phyloP scores from a whole-genome alignment of 2,113 vertebrate genomes.

The Orientallactaga bullata region DNA sequence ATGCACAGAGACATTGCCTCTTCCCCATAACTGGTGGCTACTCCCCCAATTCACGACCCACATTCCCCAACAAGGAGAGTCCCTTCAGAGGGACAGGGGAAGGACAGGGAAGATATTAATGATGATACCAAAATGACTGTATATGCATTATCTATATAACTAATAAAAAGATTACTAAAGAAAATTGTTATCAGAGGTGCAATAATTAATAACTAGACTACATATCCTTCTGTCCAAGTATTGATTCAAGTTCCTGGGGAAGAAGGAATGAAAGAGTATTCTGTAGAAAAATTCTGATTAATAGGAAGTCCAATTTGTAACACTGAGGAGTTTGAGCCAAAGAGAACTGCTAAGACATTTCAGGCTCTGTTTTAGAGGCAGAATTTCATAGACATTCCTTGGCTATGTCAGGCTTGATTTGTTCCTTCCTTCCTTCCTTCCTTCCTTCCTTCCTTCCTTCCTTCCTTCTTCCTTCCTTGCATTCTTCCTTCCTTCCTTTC shows the following conservation, averaged over 20 bases:
- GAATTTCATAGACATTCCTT: not conserved
- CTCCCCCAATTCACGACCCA: too few species aligned
- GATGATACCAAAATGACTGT: too few species aligned
- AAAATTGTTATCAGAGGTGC: not conserved
- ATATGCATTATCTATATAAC: too few species aligned
- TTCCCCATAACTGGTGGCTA: too few species aligned
- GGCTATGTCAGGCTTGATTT: not conserved
- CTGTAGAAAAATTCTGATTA: not conserved
- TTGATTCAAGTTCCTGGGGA: not conserved
- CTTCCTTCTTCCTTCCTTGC: not conserved
- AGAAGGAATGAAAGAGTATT: not conserved
- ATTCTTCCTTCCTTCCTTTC: not conserved
- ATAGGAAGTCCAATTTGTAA: not conserved
- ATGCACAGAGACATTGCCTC: too few species aligned
- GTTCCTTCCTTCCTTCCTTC: not conserved
- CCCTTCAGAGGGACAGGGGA: too few species aligned
- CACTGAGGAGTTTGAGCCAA: not conserved
- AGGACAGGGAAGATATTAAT: too few species aligned
- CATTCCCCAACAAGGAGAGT: too few species aligned
- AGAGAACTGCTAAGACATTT: not conserved
- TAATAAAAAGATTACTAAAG: not conserved
- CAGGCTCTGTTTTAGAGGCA: not conserved
- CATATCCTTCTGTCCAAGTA: not conserved
- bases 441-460: not conserved
- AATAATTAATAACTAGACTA: conserved; percentile 21